Percentiles rank a stretch among this genome's conserved stretches.
phyloP scores from a whole-genome alignment of 2,797 vertebrate genomes.

The Melanotaenia trifasciata region DNA sequence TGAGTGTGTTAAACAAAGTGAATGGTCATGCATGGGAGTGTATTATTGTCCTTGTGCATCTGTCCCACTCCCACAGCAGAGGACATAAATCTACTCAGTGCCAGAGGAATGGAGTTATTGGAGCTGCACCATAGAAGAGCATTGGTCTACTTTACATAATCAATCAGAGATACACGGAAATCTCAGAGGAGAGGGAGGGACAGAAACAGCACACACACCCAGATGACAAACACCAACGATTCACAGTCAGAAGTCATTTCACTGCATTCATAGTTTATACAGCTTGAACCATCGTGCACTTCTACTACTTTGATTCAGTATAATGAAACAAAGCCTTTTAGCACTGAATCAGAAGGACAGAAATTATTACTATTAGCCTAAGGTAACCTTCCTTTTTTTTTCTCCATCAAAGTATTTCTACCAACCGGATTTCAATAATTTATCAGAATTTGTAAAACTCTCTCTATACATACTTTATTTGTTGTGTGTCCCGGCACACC shows the following conservation, averaged over 20 bases:
- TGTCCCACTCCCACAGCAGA: conserved; percentile 70
- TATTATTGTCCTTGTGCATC: conserved; percentile 78
- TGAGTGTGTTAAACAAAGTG: conserved; percentile 47
- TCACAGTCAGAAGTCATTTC: conserved; percentile 50
- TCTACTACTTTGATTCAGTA: conserved; percentile 26
- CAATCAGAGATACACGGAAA: conserved; percentile 82
- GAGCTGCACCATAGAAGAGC: conserved; percentile 76
- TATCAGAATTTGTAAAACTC: neutral
- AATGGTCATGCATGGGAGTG: conserved; percentile 59
- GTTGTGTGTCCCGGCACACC: conserved; percentile 27
- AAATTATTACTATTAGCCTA: neutral
- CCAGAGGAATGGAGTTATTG: conserved; percentile 76
- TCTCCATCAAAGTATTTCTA: neutral
- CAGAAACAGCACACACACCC: conserved; percentile 51
- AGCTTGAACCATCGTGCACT: conserved; percentile 31
- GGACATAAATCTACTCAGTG: conserved; percentile 81
- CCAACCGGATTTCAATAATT: neutral
- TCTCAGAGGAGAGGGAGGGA: conserved; percentile 75
- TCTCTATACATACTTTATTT: no score
- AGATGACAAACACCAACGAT: conserved; percentile 67
- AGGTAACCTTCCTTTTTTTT: neutral
- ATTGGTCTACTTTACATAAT: conserved; percentile 87
- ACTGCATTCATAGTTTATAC: conserved; percentile 27
- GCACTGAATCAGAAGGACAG: conserved; percentile 4
- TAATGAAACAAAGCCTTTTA: conserved; percentile 15